phyloP scores from a whole-genome alignment of 1,140 invertebrate species.

The Scaptomyza montana region DNA sequence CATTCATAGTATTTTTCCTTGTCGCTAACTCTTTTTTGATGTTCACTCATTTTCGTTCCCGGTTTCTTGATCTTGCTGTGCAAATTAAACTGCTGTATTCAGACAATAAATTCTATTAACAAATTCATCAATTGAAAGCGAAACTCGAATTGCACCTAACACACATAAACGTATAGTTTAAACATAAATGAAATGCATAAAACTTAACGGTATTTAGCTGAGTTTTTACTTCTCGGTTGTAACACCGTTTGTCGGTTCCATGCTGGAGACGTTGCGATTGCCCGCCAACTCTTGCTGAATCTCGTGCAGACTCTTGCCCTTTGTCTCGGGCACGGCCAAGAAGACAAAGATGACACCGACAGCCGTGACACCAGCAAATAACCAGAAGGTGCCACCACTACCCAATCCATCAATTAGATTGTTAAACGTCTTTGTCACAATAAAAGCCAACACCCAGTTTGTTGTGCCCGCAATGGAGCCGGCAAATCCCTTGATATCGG shows the following conservation, averaged over 20 bases:
- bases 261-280: conserved; percentile 34
- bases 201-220: conserved; percentile 50
- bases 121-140: conserved; percentile 55
- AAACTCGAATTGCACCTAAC: conserved; percentile 61
- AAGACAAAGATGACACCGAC: conserved; percentile 90
- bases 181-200: conserved; percentile 46
- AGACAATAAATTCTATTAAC: conserved; percentile 60
- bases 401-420: conserved; percentile 86
- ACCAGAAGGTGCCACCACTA: conserved; percentile 89
- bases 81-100: conserved; percentile 24
- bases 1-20: conserved; percentile 56
- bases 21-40: conserved; percentile 17
- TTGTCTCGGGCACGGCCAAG: conserved; percentile 93
- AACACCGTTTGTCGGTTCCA: conserved; percentile 7
- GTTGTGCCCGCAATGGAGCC: conserved; percentile 89
- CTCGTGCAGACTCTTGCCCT: conserved; percentile 93
- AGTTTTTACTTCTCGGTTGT: conserved; percentile 46
- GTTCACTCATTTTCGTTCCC: conserved; percentile 19
- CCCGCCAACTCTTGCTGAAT: conserved; percentile 88
- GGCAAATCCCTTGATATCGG: conserved; percentile 91
- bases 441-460: conserved; percentile 92
- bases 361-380: conserved; percentile 90
- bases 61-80: conserved; percentile 11
- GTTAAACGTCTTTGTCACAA: conserved; percentile 91
- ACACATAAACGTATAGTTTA: conserved; percentile 51